Conservation (phyloP, 1,140 invertebrate species). For the Hypothenemus hampei region DNA sequence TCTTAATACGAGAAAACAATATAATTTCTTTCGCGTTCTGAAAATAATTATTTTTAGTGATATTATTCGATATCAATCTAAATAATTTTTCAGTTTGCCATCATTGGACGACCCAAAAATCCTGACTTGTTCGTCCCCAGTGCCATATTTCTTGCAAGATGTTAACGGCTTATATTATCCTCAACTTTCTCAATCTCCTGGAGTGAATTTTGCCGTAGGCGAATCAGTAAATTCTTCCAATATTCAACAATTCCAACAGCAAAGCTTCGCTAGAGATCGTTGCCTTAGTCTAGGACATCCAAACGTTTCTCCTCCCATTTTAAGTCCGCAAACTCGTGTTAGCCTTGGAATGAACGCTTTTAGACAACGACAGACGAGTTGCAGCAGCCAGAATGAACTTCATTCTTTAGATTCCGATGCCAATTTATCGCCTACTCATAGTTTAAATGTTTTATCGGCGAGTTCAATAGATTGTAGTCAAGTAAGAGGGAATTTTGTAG, state of each 20-base stretch:
- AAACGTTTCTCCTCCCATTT: slow-evolving; percentile 47
- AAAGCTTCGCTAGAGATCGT: slow-evolving; percentile 42
- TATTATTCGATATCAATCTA: too few species aligned
- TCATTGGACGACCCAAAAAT: slow-evolving; percentile 53
- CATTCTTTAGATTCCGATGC: slow-evolving; percentile 55
- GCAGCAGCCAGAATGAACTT: slow-evolving; percentile 66
- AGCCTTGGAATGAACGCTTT: slow-evolving; percentile 55
- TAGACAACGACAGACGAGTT: slow-evolving; percentile 57
- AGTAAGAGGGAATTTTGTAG: slow-evolving; percentile 4
- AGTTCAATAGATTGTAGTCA: slow-evolving; percentile 52
- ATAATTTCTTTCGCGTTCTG: too few species aligned
- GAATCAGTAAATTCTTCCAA: slow-evolving; percentile 54
- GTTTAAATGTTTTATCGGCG: slow-evolving; percentile 48
- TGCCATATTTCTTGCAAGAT: slow-evolving; percentile 43
- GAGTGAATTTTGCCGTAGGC: slow-evolving; percentile 62
- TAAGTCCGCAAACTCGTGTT: slow-evolving; percentile 58
- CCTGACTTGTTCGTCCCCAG: slow-evolving; percentile 40
- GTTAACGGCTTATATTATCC: slow-evolving; percentile 40
- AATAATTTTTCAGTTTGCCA: too few species aligned
- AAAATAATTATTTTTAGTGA: too few species aligned
- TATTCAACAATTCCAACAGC: slow-evolving; percentile 42
- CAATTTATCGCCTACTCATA: slow-evolving; percentile 50
- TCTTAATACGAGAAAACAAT: too few species aligned
- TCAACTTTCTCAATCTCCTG: slow-evolving; percentile 39
- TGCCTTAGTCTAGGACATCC: slow-evolving; percentile 57